Base-by-base conservation (phyloP, 2,797 vertebrate genomes). In the Stomatorhinus walkeri region DNA sequence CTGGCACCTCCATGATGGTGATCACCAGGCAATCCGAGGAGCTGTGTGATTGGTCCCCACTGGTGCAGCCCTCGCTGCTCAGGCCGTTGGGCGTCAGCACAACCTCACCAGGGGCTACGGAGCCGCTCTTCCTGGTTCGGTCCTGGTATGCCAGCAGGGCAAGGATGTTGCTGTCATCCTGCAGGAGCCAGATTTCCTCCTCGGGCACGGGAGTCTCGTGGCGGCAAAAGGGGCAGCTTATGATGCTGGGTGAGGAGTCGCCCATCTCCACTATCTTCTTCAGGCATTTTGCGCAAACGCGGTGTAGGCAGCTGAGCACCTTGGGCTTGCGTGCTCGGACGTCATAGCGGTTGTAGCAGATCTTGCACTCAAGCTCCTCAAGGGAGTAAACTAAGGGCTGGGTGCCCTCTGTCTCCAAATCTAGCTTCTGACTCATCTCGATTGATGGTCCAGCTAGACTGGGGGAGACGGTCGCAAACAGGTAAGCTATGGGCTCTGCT, bases 181-280 rank as follows among this genome's bases (percentile, higher is more conserved):
- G 95, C 92, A 97, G 95, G 87, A 92, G 92, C 95, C 95, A 97
- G 89, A 97, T 94, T 87, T 97, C 96, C 89, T 96, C 96, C 0
- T 95, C 93, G 0, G 96, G 96, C 76, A 97, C 91, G 0, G 92
- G 91, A 0, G 96, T 97, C 93, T 96, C 96, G 32, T 95, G 96
- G 85, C 97, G 96, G 93, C 97, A 98, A 93, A 98, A 98, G 0
- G 97, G 97, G 90, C 97, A 98, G 89, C 96, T 94, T 93, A 98
- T 95, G 85, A 94, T 87, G 0, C 90, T 93, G 0, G 96, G 95
- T 0, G 95, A 95, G 0, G 93, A 90, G 10, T 96, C 95, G 87
- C 95, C 95, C 89, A 95, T 92, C 16, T 94, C 95, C 4, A 95
- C 95, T 94, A 98, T 97, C 93, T 94, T 96, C 93, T 95, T 95